These are phyloP conservation scores for Campopleginae sp. DNA, from an alignment of 2,888 invertebrate species.

Conservation along the genomic window DNA sequence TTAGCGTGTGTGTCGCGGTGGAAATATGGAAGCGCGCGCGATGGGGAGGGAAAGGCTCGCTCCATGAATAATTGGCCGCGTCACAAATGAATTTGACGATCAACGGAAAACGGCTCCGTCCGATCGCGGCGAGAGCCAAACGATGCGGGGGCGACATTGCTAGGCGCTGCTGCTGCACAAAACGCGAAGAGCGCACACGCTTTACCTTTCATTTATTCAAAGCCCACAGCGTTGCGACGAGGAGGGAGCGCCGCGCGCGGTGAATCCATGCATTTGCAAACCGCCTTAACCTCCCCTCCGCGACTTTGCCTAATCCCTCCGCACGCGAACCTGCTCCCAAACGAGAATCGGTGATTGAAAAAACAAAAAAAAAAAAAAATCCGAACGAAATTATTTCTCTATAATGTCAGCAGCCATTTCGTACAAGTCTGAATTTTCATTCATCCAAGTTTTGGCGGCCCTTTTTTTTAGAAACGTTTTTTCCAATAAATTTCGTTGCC, in stretches of 20 bases:
- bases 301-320: slow-evolving; percentile 37
- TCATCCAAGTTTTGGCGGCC: no score
- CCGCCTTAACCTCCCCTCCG: slow-evolving; percentile 72
- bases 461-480: no score
- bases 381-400: not conserved
- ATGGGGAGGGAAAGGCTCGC: slow-evolving; percentile 59
- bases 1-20: slow-evolving; percentile 69
- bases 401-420: not conserved
- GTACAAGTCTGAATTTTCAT: not conserved
- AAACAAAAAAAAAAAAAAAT: slow-evolving; percentile 8
- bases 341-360: slow-evolving; percentile 29
- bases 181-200: slow-evolving; percentile 51
- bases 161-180: slow-evolving; percentile 15
- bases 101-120: slow-evolving; percentile 75
- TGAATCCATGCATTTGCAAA: slow-evolving; percentile 78
- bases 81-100: slow-evolving; percentile 82
- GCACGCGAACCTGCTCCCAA: not conserved
- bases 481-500: no score
- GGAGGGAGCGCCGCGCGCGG: slow-evolving; percentile 56
- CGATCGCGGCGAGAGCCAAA: slow-evolving; percentile 49
- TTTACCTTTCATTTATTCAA: slow-evolving; percentile 79
- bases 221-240: slow-evolving; percentile 70
- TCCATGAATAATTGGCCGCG: slow-evolving; percentile 81
- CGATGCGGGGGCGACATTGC: slow-evolving; percentile 19
- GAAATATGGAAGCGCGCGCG: slow-evolving; percentile 57